Evolutionary conservation across 2,797 vertebrate species (phyloP), one percentile per base, ranked within the genome.

Genomic region (Onychomys arenicola): DNA sequence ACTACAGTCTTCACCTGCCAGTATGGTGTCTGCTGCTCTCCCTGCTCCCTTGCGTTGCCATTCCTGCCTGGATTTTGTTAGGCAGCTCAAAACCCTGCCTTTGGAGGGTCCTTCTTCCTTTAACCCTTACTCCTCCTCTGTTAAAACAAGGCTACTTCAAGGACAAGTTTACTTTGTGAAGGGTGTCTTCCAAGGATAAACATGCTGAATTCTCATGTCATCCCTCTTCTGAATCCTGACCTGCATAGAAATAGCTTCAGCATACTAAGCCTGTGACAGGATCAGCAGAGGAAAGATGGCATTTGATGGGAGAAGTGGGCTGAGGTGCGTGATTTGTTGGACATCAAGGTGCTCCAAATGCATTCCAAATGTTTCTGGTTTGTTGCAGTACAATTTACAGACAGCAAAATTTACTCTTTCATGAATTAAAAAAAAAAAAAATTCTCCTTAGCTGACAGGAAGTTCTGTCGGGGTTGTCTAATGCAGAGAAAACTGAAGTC

Each of bases 201-300:
- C 52, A n/a, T 78, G 27, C 6, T 87, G 78, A 92, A 57, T 95
- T 97, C 63, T 93, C 92, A 37, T 6, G 85, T 65, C 43, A 59
- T 71, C 46, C 76, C 21, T 90, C 29, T 92, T 85, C 78, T 46
- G 86, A 59, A 84, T 55, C n/a, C 57, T n/a, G 73, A 65, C 23
- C 63, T 69, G 37, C 43, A 40, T 65, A 77, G 89, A 91, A 91
- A 55, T 55, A 59, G 55, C 55, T 71, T 85, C 77, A 25, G 52
- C 86, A 91, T 81, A 55, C 77, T 46, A 63, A 88, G 43, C 19
- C 37, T 81, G 61, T 85, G 43, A 69, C 29, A 69, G 32, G 43
- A 46, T 82, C 43, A 25, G 32, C 32, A 69, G 3, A 32, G 49
- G 61, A 93, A 81, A 93, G 49, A 75, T 89, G 83, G 37, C 49